Evolutionary conservation across 2,113 vertebrate genomes (phyloP).

Genomic region (Manacus vitellinus): DNA sequence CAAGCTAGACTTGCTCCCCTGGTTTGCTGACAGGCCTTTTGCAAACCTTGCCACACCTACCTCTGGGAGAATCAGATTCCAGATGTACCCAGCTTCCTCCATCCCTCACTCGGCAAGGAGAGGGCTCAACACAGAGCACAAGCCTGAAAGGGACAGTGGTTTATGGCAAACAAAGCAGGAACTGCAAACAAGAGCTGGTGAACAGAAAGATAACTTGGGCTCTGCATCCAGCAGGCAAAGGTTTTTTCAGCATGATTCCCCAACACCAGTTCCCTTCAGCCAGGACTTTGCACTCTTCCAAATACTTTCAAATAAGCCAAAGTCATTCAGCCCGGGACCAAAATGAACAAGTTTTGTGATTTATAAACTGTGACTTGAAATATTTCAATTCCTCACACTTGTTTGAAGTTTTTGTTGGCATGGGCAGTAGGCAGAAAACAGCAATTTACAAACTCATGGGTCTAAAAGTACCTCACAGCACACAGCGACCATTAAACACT

Average conservation of each 20-base stretch:
- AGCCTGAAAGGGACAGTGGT: background rate
- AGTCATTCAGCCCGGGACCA: background rate
- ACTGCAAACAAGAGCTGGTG: background rate
- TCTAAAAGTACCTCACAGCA: slow-evolving; percentile 46
- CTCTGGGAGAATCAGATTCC: background rate
- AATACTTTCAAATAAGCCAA: background rate
- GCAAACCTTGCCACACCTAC: background rate
- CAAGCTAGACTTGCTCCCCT: background rate
- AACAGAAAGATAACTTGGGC: background rate
- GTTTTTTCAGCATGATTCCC: background rate
- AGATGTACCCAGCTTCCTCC: background rate
- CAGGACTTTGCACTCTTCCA: background rate
- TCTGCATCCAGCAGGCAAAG: background rate
- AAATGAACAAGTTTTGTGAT: background rate
- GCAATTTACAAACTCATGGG: background rate
- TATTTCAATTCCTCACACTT: background rate
- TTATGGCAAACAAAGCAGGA: background rate
- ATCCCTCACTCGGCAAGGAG: background rate
- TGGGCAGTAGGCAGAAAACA: background rate
- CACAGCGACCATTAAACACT: slow-evolving; percentile 42
- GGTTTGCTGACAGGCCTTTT: background rate
- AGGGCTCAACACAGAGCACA: background rate
- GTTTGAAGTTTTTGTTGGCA: slow-evolving; percentile 10
- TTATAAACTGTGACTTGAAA: slow-evolving; percentile 37
- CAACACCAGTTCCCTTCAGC: background rate